Evolutionary conservation across 1,140 invertebrate genomes (phyloP), one percentile per base, ranked within the genome.

Genomic region (Lethrus apterus): DNA sequence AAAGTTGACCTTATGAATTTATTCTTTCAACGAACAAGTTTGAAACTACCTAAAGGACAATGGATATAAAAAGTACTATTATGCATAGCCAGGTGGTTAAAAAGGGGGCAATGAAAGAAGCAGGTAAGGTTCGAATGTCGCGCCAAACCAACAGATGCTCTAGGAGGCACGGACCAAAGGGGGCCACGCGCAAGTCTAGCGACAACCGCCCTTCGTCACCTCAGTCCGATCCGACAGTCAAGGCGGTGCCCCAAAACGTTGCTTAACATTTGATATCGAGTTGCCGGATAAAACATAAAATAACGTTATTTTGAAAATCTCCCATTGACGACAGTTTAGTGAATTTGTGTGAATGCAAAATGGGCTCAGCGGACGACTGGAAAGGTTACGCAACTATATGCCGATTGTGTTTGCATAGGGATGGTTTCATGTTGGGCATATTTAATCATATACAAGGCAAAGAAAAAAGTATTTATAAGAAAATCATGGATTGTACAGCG

Each of bases 391-490:
- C 64, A 57, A 66, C 69, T 30, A 68, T 77, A 30, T 78, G 76
- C 62, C 65, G 76, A 34, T 58, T 78, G 41, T 78, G 76, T 52
- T 58, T 78, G 51, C 66, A 68, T 50, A 72, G 70, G 57, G 75
- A 74, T 61, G 69, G 70, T 14, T 66, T 74, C 42, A 71, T 72
- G 57, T 57, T 72, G 40, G 73, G 73, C 30, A 74, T 78, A 48
- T 78, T 75, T 59, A 71, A 71, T 50, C 64, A 65, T 35, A 59
- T 63, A 38, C 60, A 63, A 35, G 62, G 59, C 29, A 65, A 59
- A 40, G 63, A 65, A 4, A 63, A 58, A 29, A 66, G 63, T 40
- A 65, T 67, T 55, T 60, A 58, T 15, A 65, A 63, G 56, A 67
- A 67, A 52, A 67, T 67, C 17, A 59, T 62, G 35, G 65, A 67